Conservation (phyloP, 2,113 vertebrate genomes). For the Cavia aperea region DNA sequence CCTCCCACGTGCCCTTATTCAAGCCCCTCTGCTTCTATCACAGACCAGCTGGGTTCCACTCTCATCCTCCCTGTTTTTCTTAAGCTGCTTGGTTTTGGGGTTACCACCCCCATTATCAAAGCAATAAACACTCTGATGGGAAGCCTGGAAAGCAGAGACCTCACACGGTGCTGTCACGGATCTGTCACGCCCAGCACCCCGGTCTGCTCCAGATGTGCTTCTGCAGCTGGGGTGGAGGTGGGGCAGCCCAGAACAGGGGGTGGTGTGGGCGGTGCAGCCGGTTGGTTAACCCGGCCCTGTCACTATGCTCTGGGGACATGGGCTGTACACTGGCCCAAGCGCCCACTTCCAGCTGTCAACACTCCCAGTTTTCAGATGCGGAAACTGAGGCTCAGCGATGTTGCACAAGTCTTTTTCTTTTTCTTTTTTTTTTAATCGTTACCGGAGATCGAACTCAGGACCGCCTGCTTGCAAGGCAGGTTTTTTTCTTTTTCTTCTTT, state of each 20-base stretch:
- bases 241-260: not conserved
- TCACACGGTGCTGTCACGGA: not conserved
- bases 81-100: not conserved
- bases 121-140: not conserved
- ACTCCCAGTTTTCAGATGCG: not conserved
- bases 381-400: not conserved
- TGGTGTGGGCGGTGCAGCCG: not conserved
- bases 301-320: not conserved
- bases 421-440: too few relatives aligned
- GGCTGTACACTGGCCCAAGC: not conserved
- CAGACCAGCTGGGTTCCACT: not conserved
- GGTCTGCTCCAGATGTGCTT: not conserved
- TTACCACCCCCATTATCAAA: not conserved
- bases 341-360: fast-evolving
- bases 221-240: not conserved
- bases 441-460: too few relatives aligned
- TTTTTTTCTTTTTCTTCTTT: too few relatives aligned
- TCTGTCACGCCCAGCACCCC: not conserved
- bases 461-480: too few relatives aligned
- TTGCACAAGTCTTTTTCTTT: not conserved
- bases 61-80: not conserved
- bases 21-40: not conserved
- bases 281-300: not conserved
- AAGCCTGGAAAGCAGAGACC: not conserved
- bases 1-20: not conserved